These are phyloP conservation scores for Cotesia vestalis DNA, from an alignment of 1,140 invertebrate species.

Conservation along the genomic window DNA sequence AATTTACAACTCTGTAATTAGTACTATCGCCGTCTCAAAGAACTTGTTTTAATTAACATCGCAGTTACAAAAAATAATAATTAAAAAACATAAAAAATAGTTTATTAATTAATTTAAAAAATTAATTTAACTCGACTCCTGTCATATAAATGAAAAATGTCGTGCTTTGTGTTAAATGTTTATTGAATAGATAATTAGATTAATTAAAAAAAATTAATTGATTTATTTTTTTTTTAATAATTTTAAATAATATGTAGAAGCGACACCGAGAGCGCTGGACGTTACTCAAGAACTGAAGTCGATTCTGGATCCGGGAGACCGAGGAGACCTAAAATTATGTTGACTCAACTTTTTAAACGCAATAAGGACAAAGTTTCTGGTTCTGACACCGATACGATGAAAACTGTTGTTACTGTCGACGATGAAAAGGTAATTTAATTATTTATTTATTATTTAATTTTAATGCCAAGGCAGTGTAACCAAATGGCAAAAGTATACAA, in stretches of 20 bases:
- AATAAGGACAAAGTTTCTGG: conserved; percentile 65
- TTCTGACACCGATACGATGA: conserved; percentile 61
- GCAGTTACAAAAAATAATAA: no score
- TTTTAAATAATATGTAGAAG: conserved; percentile 49
- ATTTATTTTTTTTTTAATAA: background rate
- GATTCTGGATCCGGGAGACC: conserved; percentile 50
- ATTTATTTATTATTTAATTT: background rate
- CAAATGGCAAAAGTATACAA: no score
- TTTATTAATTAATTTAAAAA: no score
- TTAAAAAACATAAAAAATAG: no score
- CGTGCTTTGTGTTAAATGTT: no score
- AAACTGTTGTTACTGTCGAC: conserved; percentile 60
- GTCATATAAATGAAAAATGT: conserved; percentile 25
- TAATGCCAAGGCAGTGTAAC: no score
- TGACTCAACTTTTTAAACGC: conserved; percentile 58
- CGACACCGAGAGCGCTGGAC: conserved; percentile 64
- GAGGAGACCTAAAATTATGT: conserved; percentile 53
- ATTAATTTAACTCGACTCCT: conserved; percentile 15
- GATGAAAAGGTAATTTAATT: conserved; percentile 58
- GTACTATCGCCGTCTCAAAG: conserved; percentile 6
- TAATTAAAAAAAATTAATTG: no score
- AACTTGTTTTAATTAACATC: conserved; percentile 8
- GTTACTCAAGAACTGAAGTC: conserved; percentile 61
- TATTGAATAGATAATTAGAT: background rate
- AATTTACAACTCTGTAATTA: conserved; percentile 20